Evolutionary conservation across 2,888 invertebrate species (phyloP), one percentile per base, ranked within the genome.

Genomic region (Cerceris ruficornis): DNA sequence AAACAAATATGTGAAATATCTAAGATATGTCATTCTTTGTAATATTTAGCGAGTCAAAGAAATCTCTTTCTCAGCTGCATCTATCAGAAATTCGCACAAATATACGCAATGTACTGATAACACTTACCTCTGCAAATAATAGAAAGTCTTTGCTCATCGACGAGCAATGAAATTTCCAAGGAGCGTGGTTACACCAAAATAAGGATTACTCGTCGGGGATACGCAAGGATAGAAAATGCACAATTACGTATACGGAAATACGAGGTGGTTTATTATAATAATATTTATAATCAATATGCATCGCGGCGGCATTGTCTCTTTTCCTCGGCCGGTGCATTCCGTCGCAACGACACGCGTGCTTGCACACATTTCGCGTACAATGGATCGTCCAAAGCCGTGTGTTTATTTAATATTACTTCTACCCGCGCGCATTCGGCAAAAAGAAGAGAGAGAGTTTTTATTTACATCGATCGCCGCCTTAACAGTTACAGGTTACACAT

Each of bases 211-310:
- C 28, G 28, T 28, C 28, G 28, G 4, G 28, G 28, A 28, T 28
- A 28, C 17, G 17, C 6, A 13, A 17, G 55, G 60, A 59, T 69
- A 75, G 52, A 15, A 59, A 79, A 74, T 69, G 76, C 74, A 84
- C 80, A 82, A 72, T 65, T 76, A 52, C 66, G 65, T 84, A 74
- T 92, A 92, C 91, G 91, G 92, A 92, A 92, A 92, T 92, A 92
- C 92, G 91, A 91, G 92, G 89, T 91, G 91, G 92, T 92, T 92
- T 91, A 92, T 92, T 92, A 89, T 91, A 91, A 90, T 91, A 89
- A 89, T 91, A 90, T 91, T 92, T 90, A 91, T 91, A 90, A 88
- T 91, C 88, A 89, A 88, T 88, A 84, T 90, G 89, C 87, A 87
- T 90, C 86, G 86, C 89, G 89, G 87, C 87, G 86, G 86, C 86